Percentiles rank a stretch among this genome's conserved stretches.
Conservation (phyloP, 2,797 vertebrate genomes). For the Corythornis leucogaster region DNA sequence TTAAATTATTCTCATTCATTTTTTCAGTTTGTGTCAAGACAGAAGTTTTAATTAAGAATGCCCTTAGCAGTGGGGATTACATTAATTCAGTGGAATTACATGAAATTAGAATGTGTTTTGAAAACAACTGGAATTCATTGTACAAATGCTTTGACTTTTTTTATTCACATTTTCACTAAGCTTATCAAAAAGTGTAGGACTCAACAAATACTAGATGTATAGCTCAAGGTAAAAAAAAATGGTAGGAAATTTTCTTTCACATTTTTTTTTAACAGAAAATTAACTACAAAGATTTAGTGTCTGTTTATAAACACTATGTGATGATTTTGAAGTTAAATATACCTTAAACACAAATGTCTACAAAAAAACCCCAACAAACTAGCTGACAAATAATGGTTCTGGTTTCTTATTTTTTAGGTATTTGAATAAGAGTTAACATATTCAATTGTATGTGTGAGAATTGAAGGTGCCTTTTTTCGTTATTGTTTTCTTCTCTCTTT, state of each 20-base stretch:
- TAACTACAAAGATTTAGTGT: background rate
- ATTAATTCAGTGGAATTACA: background rate
- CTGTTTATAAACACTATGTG: background rate
- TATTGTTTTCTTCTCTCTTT: background rate
- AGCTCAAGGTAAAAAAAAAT: background rate
- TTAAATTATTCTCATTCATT: background rate
- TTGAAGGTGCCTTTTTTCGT: background rate
- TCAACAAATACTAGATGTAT: background rate
- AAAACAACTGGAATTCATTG: constrained; percentile 2
- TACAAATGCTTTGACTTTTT: background rate
- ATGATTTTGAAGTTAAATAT: background rate
- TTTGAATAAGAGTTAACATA: background rate
- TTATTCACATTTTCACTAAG: background rate
- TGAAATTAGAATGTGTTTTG: background rate
- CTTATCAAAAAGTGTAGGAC: background rate
- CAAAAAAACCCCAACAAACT: background rate
- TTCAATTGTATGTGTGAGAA: background rate
- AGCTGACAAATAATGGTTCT: background rate
- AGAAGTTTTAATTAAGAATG: background rate
- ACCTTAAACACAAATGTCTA: background rate
- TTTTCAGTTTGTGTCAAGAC: background rate
- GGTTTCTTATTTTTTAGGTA: background rate
- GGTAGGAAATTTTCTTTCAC: background rate
- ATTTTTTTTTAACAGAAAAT: background rate
- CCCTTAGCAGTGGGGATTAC: background rate